Evolutionary conservation across 1,140 invertebrate genomes (phyloP).

Genomic region (Hormaphis cornu): DNA sequence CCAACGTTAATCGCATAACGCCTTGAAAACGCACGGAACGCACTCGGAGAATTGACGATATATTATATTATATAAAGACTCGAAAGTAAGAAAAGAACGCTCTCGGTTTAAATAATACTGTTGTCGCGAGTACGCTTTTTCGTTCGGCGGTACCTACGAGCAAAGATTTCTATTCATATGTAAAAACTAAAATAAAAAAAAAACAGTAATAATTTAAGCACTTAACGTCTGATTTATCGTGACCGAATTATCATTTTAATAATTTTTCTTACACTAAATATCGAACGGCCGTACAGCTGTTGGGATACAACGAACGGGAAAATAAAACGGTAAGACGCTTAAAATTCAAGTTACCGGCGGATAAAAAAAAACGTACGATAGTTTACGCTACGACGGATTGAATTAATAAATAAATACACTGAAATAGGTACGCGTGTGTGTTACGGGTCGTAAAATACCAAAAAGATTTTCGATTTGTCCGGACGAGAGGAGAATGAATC

Average conservation of each 20-base stretch:
- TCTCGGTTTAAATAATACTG: no score
- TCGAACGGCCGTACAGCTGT: neutral
- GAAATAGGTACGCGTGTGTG: no score
- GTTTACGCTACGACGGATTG: neutral
- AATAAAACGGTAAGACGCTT: neutral
- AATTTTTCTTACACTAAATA: neutral
- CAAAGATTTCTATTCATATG: conserved; percentile 11
- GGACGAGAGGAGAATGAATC: neutral
- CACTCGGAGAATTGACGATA: no score
- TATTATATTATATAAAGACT: no score
- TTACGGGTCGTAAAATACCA: conserved; percentile 8
- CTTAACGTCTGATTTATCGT: conserved; percentile 12
- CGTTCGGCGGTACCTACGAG: no score
- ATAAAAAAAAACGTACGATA: neutral
- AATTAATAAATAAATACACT: neutral
- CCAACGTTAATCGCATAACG: no score
- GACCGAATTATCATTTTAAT: conserved; percentile 1
- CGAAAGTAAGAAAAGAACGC: no score
- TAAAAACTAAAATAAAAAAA: conserved; percentile 3
- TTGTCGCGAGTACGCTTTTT: no score
- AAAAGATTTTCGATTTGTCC: neutral
- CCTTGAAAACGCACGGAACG: no score
- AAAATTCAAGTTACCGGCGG: neutral
- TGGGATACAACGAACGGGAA: neutral
- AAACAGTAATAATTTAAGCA: conserved; percentile 4